Evolutionary conservation across 2,888 invertebrate species (phyloP), one percentile per base, ranked within the genome.

Genomic region (Andrena camellia): DNA sequence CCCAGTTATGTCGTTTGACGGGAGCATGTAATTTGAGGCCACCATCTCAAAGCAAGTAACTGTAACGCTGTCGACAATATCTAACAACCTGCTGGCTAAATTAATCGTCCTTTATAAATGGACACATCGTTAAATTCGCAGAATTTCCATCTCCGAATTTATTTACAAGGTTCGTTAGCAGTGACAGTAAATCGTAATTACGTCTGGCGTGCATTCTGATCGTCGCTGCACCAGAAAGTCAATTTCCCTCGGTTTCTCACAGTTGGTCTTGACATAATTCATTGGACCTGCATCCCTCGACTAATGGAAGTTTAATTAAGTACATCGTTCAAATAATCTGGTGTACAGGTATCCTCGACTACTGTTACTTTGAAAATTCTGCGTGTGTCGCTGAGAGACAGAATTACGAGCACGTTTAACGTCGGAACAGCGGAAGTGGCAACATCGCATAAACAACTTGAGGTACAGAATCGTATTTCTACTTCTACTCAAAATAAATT

Each of bases 181-280:
- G 69, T 59, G 52, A 71, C 78, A 59, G 76, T 81, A 83, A 88
- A 86, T 88, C 83, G 90, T 90, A 92, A 92, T 92, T 91, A 91
- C 91, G 89, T 68, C 74, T 76, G 70, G 85, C 81, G 86, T 81
- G 84, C 86, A 86, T 73, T 82, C 79, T 69, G 26, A 75, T 82
- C 66, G 75, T 75, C 72, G 50, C 42, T 69, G 67, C 50, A 29
- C 29, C 63, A n/a, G 52, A 63, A 66, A 72, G 66, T 83, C 72
- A 62, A 64, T 54, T 64, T 26, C 50, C 5, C 33, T 48, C 52
- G 52, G 13, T 33, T 26, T 35, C 1, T 64, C n/a, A 2, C 29
- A 48, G 26, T 48, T 48, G 26, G 31, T 3, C 26, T 13, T 42
- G 20, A 7, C 66, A 42, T 48, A 29, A 60, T 72, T 72, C 26